A percentile compares a stretch with the other conserved stretches of the same genome.
phyloP scores from a whole-genome alignment of 2,113 vertebrate genomes.

The Phocoena sinus region DNA sequence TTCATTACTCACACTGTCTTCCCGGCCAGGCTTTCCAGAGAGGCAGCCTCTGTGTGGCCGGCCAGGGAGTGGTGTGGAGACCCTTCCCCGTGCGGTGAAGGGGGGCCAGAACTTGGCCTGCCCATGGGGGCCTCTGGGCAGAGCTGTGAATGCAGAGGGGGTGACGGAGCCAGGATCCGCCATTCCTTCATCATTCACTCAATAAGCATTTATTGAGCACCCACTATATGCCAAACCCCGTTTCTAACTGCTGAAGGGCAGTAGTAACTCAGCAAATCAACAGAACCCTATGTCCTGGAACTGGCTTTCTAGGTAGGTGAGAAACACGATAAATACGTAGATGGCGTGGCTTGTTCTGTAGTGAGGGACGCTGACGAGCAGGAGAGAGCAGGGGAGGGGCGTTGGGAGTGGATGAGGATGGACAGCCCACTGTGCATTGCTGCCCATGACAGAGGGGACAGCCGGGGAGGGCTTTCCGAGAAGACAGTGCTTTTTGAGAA shows the following conservation, averaged over 20 bases:
- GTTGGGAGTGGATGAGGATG: no score
- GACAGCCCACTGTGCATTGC: no score
- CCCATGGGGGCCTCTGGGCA: background rate
- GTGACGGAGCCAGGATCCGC: background rate
- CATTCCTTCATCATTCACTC: background rate
- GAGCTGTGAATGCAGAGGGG: background rate
- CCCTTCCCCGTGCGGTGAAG: background rate
- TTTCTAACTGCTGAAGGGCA: background rate
- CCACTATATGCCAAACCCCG: background rate
- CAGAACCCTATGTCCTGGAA: background rate
- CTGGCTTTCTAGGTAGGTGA: background rate
- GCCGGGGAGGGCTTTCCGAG: background rate
- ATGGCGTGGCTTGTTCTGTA: background rate
- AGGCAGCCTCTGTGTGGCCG: background rate
- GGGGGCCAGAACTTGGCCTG: accelerated
- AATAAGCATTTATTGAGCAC: background rate
- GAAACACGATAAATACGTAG: background rate
- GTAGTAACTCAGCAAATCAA: background rate
- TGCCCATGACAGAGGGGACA: background rate
- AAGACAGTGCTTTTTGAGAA: background rate
- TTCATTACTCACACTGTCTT: background rate
- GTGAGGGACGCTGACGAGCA: background rate
- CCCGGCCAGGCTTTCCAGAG: background rate
- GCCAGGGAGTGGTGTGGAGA: background rate
- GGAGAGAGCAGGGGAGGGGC: background rate